phyloP scores from a whole-genome alignment of 2,888 invertebrate species.

The Epirrhoe tristata region DNA sequence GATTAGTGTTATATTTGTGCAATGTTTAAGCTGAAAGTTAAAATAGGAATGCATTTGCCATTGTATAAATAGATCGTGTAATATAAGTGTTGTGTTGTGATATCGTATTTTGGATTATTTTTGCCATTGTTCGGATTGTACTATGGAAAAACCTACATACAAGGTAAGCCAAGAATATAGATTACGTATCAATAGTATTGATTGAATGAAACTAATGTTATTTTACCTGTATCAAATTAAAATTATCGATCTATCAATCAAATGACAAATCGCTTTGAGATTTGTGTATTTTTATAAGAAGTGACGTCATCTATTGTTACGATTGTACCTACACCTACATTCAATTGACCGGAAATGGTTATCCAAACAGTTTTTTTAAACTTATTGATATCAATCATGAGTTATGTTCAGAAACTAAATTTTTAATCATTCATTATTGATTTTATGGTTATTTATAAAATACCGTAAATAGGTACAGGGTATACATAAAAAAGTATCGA shows the following conservation, averaged over 20 bases:
- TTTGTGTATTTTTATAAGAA: slow-evolving; percentile 33
- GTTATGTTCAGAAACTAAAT: too few relatives aligned
- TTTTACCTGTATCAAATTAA: neutral
- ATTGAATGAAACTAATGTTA: neutral
- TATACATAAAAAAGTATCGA: slow-evolving; percentile 13
- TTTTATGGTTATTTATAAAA: neutral
- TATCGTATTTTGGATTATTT: slow-evolving; percentile 51
- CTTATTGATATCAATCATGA: neutral
- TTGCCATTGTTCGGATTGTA: slow-evolving; percentile 61
- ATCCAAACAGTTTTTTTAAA: neutral
- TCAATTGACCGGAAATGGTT: slow-evolving; percentile 29
- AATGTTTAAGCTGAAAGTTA: slow-evolving; percentile 61
- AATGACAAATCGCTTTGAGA: neutral
- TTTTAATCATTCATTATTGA: neutral
- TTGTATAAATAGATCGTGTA: slow-evolving; percentile 54
- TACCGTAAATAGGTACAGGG: too few relatives aligned
- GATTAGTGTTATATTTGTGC: slow-evolving; percentile 56
- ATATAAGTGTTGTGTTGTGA: slow-evolving; percentile 57
- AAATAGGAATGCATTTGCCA: slow-evolving; percentile 66
- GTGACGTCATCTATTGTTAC: slow-evolving; percentile 72
- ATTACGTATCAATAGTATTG: slow-evolving; percentile 3
- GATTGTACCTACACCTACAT: too few relatives aligned
- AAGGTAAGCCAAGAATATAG: slow-evolving; percentile 59
- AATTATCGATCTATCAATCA: neutral
- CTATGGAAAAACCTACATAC: slow-evolving; percentile 79